Base-by-base conservation (phyloP, 1,140 invertebrate genomes). In the Cydia splendana region DNA sequence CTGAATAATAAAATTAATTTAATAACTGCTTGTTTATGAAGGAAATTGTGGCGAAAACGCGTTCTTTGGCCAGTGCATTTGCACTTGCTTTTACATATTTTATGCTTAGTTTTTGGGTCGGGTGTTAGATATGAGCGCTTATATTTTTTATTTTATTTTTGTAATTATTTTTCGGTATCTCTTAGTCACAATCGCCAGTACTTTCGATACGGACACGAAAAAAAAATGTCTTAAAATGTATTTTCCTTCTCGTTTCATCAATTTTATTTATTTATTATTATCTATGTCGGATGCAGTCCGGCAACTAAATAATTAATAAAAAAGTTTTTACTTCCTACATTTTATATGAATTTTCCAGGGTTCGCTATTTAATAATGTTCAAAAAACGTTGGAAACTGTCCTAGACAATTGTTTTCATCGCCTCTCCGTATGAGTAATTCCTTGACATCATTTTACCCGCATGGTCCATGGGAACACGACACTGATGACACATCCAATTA, bases 381-480 rank as follows among this genome's bases (percentile, higher is more conserved):
- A 53, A 18, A 12, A 53, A 18, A 53, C 5, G 51, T 53, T 48
- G 53, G 15, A 18, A 7, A 10, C n/a, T 53, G n/a, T 53, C 12
- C 15, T n/a, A 18, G n/a, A 20, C 9, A 24, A 62, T 62, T 24
- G 20, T 62, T 62, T 24, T 24, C 57, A 24, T 62, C 20, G 57
- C 18, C 18, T 24, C 51, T 18, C 15, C 51, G 57, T 24, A 62
- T 62, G 57, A 62, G 57, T 62, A 62, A 62, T 62, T 62, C 57
- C 18, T 62, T 24, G 18, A 62, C 57, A 62, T 24, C 24, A 62
- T 62, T 62, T 24, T 62, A 62, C 57, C 57, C 57, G 57, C 57
- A 62, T 62, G 57, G 18, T 62, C 57, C 57, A 62, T 62, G 57
- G 57, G 57, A 62, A 62, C 57, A n/a, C 57, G 18, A 24, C n/a